Evolutionary conservation across 2,888 invertebrate genomes (phyloP).

Genomic region (Ctenicera cuprea): DNA sequence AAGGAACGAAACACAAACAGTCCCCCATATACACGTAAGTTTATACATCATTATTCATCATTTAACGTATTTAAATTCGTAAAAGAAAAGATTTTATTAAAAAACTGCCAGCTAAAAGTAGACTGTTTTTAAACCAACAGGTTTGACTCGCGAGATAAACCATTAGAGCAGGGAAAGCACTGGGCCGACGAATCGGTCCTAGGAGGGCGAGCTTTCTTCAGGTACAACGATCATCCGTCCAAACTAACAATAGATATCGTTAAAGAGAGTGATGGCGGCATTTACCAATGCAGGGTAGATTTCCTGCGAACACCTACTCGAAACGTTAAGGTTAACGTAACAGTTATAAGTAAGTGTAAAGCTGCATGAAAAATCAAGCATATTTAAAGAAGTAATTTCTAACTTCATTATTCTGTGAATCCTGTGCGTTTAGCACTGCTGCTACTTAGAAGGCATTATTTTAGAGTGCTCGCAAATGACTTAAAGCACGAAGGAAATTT

Average conservation of each 20-base stretch:
- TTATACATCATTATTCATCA: slow-evolving; percentile 39
- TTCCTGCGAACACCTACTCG: slow-evolving; percentile 92
- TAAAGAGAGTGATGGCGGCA: slow-evolving; percentile 84
- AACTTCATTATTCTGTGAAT: slow-evolving; percentile 30
- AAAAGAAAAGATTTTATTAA: background rate
- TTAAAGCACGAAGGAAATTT: slow-evolving; percentile 66
- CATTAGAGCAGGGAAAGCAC: slow-evolving; percentile 84
- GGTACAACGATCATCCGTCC: slow-evolving; percentile 84
- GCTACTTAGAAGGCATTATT: slow-evolving; percentile 32
- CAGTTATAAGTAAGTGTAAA: slow-evolving; percentile 87
- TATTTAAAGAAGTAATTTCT: background rate
- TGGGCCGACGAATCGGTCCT: slow-evolving; percentile 88
- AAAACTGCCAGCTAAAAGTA: too few relatives aligned
- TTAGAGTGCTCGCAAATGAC: slow-evolving; percentile 61
- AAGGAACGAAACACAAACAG: slow-evolving; percentile 73
- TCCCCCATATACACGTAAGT: slow-evolving; percentile 79
- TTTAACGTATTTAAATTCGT: background rate
- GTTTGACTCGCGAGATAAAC: slow-evolving; percentile 85
- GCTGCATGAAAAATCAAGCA: background rate
- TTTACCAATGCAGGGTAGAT: slow-evolving; percentile 92
- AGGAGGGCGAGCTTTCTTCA: slow-evolving; percentile 85
- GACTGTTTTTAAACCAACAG: slow-evolving; percentile 72
- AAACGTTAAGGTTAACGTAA: slow-evolving; percentile 90
- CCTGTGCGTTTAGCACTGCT: slow-evolving; percentile 1
- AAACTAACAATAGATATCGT: slow-evolving; percentile 85